Percentiles rank a stretch among this genome's conserved stretches.
Evolutionary conservation across 2,888 invertebrate species (phyloP).

Genomic region (Tenthredo livida): DNA sequence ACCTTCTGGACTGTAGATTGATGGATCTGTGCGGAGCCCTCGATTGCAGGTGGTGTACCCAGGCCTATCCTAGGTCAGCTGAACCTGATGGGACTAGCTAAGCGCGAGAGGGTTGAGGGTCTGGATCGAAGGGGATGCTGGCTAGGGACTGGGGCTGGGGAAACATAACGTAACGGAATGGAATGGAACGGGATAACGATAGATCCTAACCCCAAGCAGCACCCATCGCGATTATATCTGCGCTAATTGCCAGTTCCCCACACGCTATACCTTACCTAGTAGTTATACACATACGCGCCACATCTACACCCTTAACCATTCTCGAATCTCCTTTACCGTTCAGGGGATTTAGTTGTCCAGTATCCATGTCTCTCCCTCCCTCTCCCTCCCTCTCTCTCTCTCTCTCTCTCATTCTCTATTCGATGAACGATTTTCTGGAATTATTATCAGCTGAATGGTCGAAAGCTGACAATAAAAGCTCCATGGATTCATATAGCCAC

Average conservation of each 20-base stretch:
- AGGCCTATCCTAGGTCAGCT: slow-evolving; percentile 51
- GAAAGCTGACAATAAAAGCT: neutral
- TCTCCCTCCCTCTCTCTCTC: too few species aligned
- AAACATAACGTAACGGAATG: slow-evolving; percentile 42
- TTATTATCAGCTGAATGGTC: neutral
- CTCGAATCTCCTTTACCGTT: neutral
- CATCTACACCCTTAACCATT: neutral
- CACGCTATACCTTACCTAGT: slow-evolving; percentile 41
- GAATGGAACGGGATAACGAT: slow-evolving; percentile 54
- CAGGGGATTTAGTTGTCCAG: neutral
- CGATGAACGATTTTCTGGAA: neutral
- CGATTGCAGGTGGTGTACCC: slow-evolving; percentile 55
- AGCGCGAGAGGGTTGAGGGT: slow-evolving; percentile 14
- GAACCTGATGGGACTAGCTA: slow-evolving; percentile 48
- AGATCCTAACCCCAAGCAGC: slow-evolving; percentile 54
- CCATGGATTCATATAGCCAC: too few species aligned
- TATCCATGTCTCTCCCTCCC: neutral
- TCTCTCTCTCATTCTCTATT: neutral
- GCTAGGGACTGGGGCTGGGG: neutral
- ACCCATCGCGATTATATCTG: slow-evolving; percentile 64
- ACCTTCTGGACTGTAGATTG: slow-evolving; percentile 48
- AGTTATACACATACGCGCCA: slow-evolving; percentile 8
- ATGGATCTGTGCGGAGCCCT: slow-evolving; percentile 54
- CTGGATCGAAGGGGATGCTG: slow-evolving; percentile 33
- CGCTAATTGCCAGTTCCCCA: slow-evolving; percentile 68